phyloP scores from a whole-genome alignment of 2,888 invertebrate genomes.

The Bruchidius siliquastri region DNA sequence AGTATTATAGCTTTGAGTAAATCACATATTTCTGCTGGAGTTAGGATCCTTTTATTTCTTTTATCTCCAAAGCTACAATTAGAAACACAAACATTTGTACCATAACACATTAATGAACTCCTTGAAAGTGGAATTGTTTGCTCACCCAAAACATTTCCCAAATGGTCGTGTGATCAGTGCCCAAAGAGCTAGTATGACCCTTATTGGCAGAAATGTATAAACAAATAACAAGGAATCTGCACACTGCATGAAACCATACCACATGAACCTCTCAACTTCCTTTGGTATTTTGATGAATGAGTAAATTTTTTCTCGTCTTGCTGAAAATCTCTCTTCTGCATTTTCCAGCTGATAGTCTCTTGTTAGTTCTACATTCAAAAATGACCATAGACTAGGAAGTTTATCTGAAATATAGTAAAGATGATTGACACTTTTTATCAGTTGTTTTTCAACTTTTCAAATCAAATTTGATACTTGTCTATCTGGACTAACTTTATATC shows the following conservation, averaged over 20 bases:
- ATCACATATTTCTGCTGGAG: slow-evolving; percentile 93
- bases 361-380: slow-evolving; percentile 82
- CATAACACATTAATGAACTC: not conserved
- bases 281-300: slow-evolving; percentile 94
- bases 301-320: slow-evolving; percentile 91
- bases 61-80: slow-evolving; percentile 36
- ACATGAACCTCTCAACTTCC: slow-evolving; percentile 88
- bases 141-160: slow-evolving; percentile 69
- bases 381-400: slow-evolving; percentile 55
- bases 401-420: slow-evolving; percentile 29
- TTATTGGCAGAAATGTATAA: slow-evolving; percentile 92
- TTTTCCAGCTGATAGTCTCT: slow-evolving; percentile 91
- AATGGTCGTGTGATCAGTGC: slow-evolving; percentile 71
- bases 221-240: slow-evolving; percentile 96
- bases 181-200: slow-evolving; percentile 84
- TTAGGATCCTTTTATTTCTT: slow-evolving; percentile 58
- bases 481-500: no score
- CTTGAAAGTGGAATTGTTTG: not conserved
- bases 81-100: not conserved
- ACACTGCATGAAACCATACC: slow-evolving; percentile 92
- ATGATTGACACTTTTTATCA: no score
- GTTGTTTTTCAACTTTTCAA: no score
- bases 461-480: no score
- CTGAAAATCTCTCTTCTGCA: slow-evolving; percentile 91
- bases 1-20: slow-evolving; percentile 88